Percentiles rank a stretch among this genome's conserved stretches.
Conservation (phyloP, 2,113 vertebrate genomes). For the Athene cunicularia region DNA sequence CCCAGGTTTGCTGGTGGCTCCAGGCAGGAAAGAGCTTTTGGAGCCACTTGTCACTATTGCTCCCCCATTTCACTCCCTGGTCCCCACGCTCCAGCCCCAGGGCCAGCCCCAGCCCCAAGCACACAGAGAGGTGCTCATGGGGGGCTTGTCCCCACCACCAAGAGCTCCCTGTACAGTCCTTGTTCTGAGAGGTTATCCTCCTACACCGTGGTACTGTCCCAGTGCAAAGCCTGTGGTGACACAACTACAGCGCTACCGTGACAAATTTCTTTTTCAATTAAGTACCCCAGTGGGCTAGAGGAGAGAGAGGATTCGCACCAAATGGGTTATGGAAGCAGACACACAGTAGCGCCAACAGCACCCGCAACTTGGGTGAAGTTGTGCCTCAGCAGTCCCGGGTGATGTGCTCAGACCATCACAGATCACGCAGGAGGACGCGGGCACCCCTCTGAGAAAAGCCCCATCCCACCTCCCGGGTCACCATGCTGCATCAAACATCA, state of each 20-base stretch:
- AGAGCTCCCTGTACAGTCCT: background rate
- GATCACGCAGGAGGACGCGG: background rate
- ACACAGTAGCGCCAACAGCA: background rate
- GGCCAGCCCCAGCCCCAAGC: accelerated
- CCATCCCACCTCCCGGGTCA: background rate
- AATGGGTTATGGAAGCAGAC: background rate
- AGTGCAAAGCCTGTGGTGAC: background rate
- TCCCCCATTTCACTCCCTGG: background rate
- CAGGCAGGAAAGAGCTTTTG: background rate
- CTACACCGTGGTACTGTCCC: accelerated
- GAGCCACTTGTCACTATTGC: accelerated
- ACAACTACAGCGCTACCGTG: too few relatives aligned
- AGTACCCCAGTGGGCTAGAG: accelerated
- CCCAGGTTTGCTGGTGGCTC: background rate
- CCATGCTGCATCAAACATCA: background rate
- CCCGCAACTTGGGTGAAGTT: background rate
- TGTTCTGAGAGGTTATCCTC: background rate
- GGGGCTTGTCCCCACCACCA: background rate
- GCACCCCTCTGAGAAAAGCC: background rate
- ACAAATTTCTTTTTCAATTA: background rate
- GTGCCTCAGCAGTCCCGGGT: background rate
- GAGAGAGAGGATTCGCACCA: background rate
- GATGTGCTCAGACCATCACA: background rate
- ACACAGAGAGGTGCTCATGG: background rate
- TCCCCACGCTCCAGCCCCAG: background rate